A percentile compares a stretch with the other conserved stretches of the same genome.
Conservation (phyloP, 2,888 invertebrate species). For the Capitulum mitella region DNA sequence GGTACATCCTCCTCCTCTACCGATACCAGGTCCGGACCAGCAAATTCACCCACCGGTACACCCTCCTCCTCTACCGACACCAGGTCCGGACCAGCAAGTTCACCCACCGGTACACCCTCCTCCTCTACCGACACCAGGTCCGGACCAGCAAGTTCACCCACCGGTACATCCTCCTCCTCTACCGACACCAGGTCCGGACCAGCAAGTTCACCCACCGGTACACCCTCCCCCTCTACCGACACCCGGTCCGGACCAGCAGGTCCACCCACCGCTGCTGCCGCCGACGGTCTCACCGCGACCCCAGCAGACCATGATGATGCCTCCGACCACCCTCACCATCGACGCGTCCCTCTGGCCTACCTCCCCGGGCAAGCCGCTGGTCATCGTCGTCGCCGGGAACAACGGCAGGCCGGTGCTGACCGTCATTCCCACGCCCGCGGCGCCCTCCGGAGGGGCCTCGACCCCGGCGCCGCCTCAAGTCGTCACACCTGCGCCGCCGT, state of each 20-base stretch:
- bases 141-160: no score
- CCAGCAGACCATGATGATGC: slow-evolving; percentile 18
- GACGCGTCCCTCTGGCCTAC: neutral
- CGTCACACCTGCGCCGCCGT: neutral
- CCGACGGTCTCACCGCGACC: no score
- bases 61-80: neutral
- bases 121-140: no score
- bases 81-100: neutral
- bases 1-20: no score
- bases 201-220: neutral
- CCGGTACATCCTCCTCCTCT: no score
- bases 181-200: neutral
- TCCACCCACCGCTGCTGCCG: neutral
- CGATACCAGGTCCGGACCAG: no score
- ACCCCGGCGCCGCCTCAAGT: neutral
- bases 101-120: neutral
- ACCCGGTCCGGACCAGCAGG: neutral
- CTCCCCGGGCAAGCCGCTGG: neutral
- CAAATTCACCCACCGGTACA: neutral
- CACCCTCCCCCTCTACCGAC: neutral
- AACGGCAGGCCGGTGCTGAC: neutral
- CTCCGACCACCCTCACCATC: neutral
- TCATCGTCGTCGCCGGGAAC: neutral
- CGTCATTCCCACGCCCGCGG: neutral
- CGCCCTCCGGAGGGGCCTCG: neutral